Percentiles rank a stretch among this genome's conserved stretches.
These are phyloP conservation scores for Reticulitermes speratus DNA, from an alignment of 1,140 invertebrate species.

Conservation along the genomic window DNA sequence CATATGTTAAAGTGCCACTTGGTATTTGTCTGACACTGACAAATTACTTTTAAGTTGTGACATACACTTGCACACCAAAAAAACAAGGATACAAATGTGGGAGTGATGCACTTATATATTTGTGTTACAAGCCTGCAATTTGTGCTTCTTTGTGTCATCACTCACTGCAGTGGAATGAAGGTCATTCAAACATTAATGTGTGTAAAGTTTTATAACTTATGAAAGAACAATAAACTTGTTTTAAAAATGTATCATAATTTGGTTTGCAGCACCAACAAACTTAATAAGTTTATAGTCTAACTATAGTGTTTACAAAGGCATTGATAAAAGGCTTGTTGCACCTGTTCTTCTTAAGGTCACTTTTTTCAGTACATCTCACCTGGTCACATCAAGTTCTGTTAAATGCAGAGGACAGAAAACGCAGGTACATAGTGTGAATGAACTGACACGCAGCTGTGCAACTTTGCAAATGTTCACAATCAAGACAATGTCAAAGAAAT, in stretches of 20 bases:
- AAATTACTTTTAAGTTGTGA: too few species aligned
- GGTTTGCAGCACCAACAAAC: not conserved
- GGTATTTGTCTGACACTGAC: too few species aligned
- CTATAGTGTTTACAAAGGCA: not conserved
- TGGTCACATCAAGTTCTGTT: not conserved
- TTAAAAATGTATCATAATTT: not conserved
- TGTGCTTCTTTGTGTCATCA: not conserved
- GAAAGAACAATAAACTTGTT: not conserved
- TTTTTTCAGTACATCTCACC: slow-evolving; percentile 32
- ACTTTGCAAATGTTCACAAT: too few species aligned
- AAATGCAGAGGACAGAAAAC: not conserved
- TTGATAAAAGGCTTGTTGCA: slow-evolving; percentile 4
- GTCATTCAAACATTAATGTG: not conserved
- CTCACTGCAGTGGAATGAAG: not conserved
- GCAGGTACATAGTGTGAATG: not conserved
- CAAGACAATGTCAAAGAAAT: too few species aligned
- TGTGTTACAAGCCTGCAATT: not conserved
- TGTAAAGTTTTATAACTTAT: not conserved
- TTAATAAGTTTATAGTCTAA: not conserved
- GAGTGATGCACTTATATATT: not conserved
- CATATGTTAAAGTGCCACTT: too few species aligned
- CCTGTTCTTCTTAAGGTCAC: slow-evolving; percentile 36
- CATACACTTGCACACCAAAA: not conserved
- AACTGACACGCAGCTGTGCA: too few species aligned
- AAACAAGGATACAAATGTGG: not conserved